Conservation (phyloP, 2,113 vertebrate genomes). For the Poeciliopsis prolifica region DNA sequence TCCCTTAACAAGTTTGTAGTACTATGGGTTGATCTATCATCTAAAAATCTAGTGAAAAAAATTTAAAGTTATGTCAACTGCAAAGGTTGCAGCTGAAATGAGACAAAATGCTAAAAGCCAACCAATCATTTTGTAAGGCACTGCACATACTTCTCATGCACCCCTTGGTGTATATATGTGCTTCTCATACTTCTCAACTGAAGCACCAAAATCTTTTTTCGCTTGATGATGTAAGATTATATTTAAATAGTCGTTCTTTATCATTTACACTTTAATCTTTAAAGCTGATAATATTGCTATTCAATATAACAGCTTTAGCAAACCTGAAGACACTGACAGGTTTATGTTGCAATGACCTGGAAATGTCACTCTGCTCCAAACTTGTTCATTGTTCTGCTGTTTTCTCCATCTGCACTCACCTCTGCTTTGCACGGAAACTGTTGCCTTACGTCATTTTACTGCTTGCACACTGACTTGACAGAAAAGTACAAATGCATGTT, state of each 20-base stretch:
- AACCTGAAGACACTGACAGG: slow-evolving; percentile 46
- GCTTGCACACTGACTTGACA: slow-evolving; percentile 7
- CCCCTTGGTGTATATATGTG: background rate
- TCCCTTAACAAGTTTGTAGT: too few species aligned
- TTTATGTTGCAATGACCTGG: slow-evolving; percentile 33
- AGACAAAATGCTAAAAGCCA: too few species aligned
- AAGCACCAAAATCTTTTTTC: background rate
- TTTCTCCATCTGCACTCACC: background rate
- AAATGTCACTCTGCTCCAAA: slow-evolving; percentile 56
- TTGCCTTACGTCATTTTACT: slow-evolving; percentile 4
- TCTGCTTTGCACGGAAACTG: slow-evolving; percentile 12
- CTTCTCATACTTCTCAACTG: too few species aligned
- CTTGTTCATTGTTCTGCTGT: background rate
- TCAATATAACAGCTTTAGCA: slow-evolving; percentile 41
- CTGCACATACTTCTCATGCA: background rate
- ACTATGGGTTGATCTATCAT: too few species aligned
- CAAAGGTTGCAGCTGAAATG: too few species aligned
- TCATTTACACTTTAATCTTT: slow-evolving; percentile 17
- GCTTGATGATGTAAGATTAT: slow-evolving; percentile 7
- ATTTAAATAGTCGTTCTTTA: slow-evolving; percentile 32
- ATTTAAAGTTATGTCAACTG: too few species aligned
- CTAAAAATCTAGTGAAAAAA: too few species aligned
- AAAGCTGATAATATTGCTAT: slow-evolving; percentile 38
- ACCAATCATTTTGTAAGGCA: background rate
- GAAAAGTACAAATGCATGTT: slow-evolving; percentile 30